A percentile compares a stretch with the other conserved stretches of the same genome.
Evolutionary conservation across 2,797 vertebrate genomes (phyloP).

Genomic region (Chaetophractus vellerosus): DNA sequence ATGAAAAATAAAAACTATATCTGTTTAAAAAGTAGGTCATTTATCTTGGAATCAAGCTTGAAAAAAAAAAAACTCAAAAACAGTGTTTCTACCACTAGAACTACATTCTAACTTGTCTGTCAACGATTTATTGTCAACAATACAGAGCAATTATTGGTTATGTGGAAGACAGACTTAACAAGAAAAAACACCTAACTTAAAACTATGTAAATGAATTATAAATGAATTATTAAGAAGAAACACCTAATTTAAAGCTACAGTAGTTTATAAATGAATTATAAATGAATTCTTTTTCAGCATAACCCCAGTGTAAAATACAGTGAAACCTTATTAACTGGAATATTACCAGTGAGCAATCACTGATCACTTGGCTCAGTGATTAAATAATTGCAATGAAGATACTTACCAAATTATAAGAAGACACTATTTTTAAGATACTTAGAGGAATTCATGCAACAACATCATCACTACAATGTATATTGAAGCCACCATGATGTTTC

Average conservation of each 20-base stretch:
- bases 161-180: not conserved
- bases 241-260: not conserved
- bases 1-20: constrained; percentile 65
- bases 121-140: constrained; percentile 47
- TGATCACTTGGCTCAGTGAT: not conserved
- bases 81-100: constrained; percentile 46
- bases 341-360: not conserved
- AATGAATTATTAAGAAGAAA: not conserved
- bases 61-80: constrained; percentile 48
- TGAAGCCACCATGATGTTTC: not conserved
- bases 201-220: not conserved
- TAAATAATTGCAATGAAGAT: not conserved
- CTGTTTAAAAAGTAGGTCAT: constrained; percentile 74
- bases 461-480: not conserved
- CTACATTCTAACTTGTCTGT: not conserved
- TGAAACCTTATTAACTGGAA: not conserved
- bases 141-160: not conserved
- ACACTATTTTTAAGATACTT: constrained; percentile 26
- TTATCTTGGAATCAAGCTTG: constrained; percentile 63
- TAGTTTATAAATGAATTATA: not conserved
- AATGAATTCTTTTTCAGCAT: constrained; percentile 29
- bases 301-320: not conserved
- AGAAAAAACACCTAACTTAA: constrained; percentile 9
- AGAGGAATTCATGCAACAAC: not conserved
- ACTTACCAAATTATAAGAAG: not conserved